Evolutionary conservation across 2,113 vertebrate species (phyloP).

Genomic region (Marmota flaviventris): DNA sequence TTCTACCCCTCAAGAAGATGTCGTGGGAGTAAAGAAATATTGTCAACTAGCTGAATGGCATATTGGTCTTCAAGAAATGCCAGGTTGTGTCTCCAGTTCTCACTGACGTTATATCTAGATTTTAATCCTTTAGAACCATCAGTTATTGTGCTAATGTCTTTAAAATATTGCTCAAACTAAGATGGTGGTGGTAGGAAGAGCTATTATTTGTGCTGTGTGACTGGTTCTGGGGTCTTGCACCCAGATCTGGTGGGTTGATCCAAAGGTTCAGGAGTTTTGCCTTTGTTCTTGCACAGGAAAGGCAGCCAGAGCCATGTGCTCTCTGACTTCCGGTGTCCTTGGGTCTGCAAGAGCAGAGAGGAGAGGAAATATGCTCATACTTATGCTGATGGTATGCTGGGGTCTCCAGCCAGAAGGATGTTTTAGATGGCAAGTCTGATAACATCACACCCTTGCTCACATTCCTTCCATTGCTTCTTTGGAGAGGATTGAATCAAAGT

Average conservation of each 20-base stretch:
- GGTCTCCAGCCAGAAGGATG: background rate
- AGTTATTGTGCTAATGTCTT: background rate
- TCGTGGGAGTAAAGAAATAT: background rate
- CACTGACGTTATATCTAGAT: background rate
- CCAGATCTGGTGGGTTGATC: constrained; percentile 1
- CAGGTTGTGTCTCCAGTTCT: background rate
- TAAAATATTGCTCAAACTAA: background rate
- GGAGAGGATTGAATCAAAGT: background rate
- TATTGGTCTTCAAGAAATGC: background rate
- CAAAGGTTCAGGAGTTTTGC: constrained; percentile 48
- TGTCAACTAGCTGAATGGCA: too few relatives aligned
- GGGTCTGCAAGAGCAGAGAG: too few relatives aligned
- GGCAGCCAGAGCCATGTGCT: background rate
- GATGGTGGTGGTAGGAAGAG: background rate
- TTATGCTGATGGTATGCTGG: background rate
- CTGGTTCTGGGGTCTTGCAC: constrained; percentile 16
- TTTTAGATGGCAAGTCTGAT: background rate
- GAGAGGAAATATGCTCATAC: background rate
- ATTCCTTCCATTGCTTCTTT: background rate
- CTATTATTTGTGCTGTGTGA: background rate
- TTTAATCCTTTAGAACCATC: background rate
- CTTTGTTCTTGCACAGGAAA: background rate
- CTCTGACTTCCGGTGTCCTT: background rate
- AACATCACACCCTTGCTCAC: background rate
- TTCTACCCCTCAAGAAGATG: background rate